Base-by-base conservation (phyloP, 1,140 invertebrate genomes). In the Semibalanus balanoides region DNA sequence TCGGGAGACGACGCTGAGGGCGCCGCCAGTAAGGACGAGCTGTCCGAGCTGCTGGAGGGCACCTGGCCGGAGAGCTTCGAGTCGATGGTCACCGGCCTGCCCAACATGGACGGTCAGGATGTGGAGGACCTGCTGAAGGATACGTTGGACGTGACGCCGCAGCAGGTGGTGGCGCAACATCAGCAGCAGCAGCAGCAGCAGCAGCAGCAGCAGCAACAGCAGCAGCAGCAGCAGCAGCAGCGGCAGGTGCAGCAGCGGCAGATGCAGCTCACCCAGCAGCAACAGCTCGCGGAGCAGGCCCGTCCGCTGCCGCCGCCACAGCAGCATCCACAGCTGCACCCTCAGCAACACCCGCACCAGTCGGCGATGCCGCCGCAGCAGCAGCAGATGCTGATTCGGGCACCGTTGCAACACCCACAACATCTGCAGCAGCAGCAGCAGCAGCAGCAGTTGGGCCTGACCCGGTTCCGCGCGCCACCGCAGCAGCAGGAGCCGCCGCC, bases 401-500 rank as follows among this genome's bases (percentile, higher is more conserved):
- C 70, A 64, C 77, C 78, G 51, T 74, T 77, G 70, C 78, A 81
- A 29, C 75, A 76, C 51, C 74, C 77, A 31, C 82, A 78, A 31
- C 76, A 77, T 28, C 79, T 76, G 72, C 77, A 78, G 75, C 78
- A 73, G 69, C 31, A 29, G 74, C 78, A 76, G 43, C 82, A 78
- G 72, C 77, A 78, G 75, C 78, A 73, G 69, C 31, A 29, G 74
- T 82, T 29, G 84, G 82, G 80, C 72, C 84, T 84, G 30, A 84
- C 86, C 77, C 76, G 77, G 31, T 74, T 74, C 11, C 79, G 77
- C 35, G 74, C 75, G 51, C 22, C 74, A 35, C 28, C 86, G 76
- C 85, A 86, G 74, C 85, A 84, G 71, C 83, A 86, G 71, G 83
- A 84, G 81, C 76, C 84, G 83, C 78, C 85, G 81, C 83, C 85